Conservation (phyloP, 1,140 invertebrate genomes). For the Drosophila suzukii region DNA sequence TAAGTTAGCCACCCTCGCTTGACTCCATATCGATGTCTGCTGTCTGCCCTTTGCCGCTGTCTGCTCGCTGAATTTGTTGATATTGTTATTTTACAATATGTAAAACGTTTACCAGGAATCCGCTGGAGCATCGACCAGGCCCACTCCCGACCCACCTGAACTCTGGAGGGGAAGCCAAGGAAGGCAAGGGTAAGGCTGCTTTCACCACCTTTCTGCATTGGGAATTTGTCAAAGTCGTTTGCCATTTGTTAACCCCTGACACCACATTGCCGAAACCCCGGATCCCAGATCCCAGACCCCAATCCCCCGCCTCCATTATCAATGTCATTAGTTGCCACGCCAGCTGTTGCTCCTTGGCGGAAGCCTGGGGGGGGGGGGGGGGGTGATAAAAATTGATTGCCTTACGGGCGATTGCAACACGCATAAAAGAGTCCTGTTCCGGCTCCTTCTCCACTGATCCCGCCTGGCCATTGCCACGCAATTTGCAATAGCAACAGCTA, state of each 20-base stretch:
- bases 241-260: conserved; percentile 5
- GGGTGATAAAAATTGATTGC: conserved; percentile 67
- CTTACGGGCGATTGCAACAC: conserved; percentile 45
- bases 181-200: background rate
- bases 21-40: background rate
- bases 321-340: conserved; percentile 32
- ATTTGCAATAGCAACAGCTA: conserved; percentile 28
- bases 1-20: background rate
- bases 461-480: conserved; percentile 57
- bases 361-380: background rate
- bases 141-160: conserved; percentile 1
- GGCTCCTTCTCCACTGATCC: background rate
- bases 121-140: conserved; percentile 5
- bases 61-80: conserved; percentile 44
- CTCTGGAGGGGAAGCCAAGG: background rate
- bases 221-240: conserved; percentile 52
- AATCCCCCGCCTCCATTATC: conserved; percentile 15
- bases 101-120: conserved; percentile 67
- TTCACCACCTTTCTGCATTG: conserved; percentile 21
- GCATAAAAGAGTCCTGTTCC: conserved; percentile 49
- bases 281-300: background rate
- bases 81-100: conserved; percentile 78
- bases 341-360: conserved; percentile 44
- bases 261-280: background rate
- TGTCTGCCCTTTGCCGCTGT: conserved; percentile 17